Evolutionary conservation across 2,888 invertebrate species (phyloP).

Genomic region (Diploptera punctata): DNA sequence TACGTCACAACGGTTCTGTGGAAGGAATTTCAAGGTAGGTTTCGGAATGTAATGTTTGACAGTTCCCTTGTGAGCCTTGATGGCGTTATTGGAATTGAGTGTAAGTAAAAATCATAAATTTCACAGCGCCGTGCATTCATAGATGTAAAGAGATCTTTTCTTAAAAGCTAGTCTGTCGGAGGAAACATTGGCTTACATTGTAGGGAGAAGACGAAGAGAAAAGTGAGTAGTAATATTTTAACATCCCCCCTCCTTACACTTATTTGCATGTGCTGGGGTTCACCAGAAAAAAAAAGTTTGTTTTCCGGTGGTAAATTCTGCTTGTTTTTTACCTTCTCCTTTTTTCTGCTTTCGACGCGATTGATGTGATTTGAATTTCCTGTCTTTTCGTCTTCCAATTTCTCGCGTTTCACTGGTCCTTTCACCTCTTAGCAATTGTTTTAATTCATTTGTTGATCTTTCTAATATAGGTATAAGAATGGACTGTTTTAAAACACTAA

Average conservation of each 20-base stretch:
- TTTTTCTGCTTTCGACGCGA: background rate
- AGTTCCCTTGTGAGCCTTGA: too few species aligned
- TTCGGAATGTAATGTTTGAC: too few species aligned
- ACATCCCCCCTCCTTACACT: background rate
- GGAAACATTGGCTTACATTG: too few species aligned
- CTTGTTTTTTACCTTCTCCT: background rate
- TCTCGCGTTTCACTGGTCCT: background rate
- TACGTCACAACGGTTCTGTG: too few species aligned
- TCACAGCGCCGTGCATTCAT: too few species aligned
- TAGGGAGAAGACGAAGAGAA: background rate
- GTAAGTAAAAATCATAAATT: too few species aligned
- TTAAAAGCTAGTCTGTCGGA: too few species aligned
- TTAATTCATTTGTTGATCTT: background rate
- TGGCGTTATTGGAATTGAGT: too few species aligned
- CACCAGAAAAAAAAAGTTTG: background rate
- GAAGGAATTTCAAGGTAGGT: too few species aligned
- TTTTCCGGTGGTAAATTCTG: background rate
- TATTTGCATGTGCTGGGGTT: background rate
- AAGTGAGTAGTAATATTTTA: background rate
- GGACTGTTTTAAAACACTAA: too few species aligned
- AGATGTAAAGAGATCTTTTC: too few species aligned
- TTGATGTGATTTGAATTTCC: background rate
- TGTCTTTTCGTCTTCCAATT: background rate
- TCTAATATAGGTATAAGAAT: too few species aligned
- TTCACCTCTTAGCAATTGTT: background rate